These are phyloP conservation scores for Agrilus mali DNA, from an alignment of 2,888 invertebrate species.

Conservation along the genomic window DNA sequence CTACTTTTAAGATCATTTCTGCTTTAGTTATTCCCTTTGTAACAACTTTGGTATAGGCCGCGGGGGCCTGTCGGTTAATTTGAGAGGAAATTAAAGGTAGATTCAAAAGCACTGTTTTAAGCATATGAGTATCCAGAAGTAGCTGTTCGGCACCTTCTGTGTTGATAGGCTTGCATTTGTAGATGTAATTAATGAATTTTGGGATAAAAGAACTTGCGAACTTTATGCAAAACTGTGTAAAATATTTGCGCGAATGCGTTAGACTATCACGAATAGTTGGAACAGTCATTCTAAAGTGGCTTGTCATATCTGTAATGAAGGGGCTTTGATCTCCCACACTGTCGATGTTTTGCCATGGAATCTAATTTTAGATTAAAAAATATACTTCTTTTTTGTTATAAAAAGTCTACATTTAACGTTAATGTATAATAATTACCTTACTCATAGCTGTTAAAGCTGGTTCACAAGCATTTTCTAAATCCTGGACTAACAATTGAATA, in stretches of 20 bases:
- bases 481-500: constrained; percentile 85
- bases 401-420: too few relatives aligned
- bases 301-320: constrained; percentile 82
- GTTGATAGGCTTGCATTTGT: constrained; percentile 80
- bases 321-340: constrained; percentile 94
- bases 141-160: constrained; percentile 92
- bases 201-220: constrained; percentile 93
- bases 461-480: constrained; percentile 89
- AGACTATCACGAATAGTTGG: constrained; percentile 84
- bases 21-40: constrained; percentile 87
- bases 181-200: constrained; percentile 82
- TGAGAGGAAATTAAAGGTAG: constrained; percentile 87
- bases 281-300: constrained; percentile 73
- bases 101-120: constrained; percentile 88
- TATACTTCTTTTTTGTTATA: background rate
- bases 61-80: constrained; percentile 78
- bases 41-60: constrained; percentile 67
- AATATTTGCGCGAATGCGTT: constrained; percentile 87
- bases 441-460: constrained; percentile 85
- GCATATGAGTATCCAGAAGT: constrained; percentile 83
- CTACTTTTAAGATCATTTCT: constrained; percentile 97
- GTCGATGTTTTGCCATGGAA: constrained; percentile 86
- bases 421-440: constrained; percentile 43
- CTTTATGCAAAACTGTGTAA: constrained; percentile 94
- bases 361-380: constrained; percentile 31